Base-by-base conservation (phyloP, 2,888 invertebrate species). In the Heliconius hortense region DNA sequence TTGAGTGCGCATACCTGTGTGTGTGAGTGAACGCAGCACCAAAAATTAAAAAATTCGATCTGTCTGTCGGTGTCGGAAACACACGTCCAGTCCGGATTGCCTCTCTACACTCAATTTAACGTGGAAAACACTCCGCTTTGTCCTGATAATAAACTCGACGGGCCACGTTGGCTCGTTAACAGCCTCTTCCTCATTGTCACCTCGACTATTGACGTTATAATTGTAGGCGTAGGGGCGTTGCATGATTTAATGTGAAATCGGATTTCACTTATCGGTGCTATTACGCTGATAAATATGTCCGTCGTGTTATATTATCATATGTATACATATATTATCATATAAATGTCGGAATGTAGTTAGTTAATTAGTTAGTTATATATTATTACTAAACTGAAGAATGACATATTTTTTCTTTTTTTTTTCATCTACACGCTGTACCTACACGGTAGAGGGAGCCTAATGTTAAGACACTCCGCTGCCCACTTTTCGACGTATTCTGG, bases 41-140 rank as follows among this genome's bases (percentile, higher is more conserved):
- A 90, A 92, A 92, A 91, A 90, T 90, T 89, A 89, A 91, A 92
- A 92, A 91, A 86, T 87, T 86, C 87, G 79, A 83, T 81, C 87
- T 82, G 87, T 84, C 88, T 84, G 85, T 82, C 86, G 86, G 86
- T 90, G 93, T 93, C 93, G 90, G 84, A 84, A 85, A 79, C 93
- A 93, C 92, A 84, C 87, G 86, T 83, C 86, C 87, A 81, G 85
- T 86, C 87, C 86, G 85, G 89, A 93, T 92, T 92, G 92, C 91
- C 91, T 89, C 90, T 89, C 90, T 89, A 85, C 91, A 91, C 92
- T 80, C 81, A 81, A 83, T 82, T 81, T 79, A 81, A 90, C 90
- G 87, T 89, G 87, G 88, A 90, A 91, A 92, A 90, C 91, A 90
- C 92, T 93, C 88, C 83, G 88, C 86, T 90, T 93, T 93, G 92